Evolutionary conservation across 2,888 invertebrate genomes (phyloP).

Genomic region (Xanthostigma xanthostigma): DNA sequence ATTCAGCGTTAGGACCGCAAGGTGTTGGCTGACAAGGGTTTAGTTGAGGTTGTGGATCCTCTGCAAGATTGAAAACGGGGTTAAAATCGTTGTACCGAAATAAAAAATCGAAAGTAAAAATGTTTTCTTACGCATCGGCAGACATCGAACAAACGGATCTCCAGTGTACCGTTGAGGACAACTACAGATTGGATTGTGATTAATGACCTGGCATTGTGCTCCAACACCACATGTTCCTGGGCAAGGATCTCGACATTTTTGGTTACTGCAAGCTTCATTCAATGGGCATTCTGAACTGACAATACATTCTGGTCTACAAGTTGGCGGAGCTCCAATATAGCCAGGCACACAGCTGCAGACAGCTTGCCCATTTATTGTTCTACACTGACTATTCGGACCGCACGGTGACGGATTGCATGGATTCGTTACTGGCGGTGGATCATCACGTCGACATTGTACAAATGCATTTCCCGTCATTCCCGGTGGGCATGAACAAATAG

Average conservation of each 20-base stretch:
- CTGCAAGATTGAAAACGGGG: neutral
- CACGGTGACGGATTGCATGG: slow-evolving; percentile 60
- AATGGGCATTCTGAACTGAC: slow-evolving; percentile 33
- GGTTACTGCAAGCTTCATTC: slow-evolving; percentile 31
- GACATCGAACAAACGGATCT: slow-evolving; percentile 42
- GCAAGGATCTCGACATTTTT: slow-evolving; percentile 40
- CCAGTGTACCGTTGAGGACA: slow-evolving; percentile 47
- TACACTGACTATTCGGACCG: slow-evolving; percentile 30
- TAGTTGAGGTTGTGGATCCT: slow-evolving; percentile 21
- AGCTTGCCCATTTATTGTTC: slow-evolving; percentile 43
- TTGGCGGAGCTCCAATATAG: slow-evolving; percentile 37
- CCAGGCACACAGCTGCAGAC: slow-evolving; percentile 34
- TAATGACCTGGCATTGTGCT: slow-evolving; percentile 50
- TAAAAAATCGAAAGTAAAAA: slow-evolving; percentile 15
- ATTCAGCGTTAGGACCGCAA: slow-evolving; percentile 54
- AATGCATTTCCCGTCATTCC: slow-evolving; percentile 59
- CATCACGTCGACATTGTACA: slow-evolving; percentile 39
- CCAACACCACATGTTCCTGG: slow-evolving; percentile 37
- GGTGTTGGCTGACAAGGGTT: slow-evolving; percentile 50
- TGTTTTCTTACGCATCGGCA: slow-evolving; percentile 19
- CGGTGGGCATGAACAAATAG: slow-evolving; percentile 58
- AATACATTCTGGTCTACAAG: slow-evolving; percentile 33
- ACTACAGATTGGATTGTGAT: slow-evolving; percentile 43
- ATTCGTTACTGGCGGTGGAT: slow-evolving; percentile 24
- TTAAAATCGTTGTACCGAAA: no score